Conservation (phyloP, 2,888 invertebrate genomes). For the Calameuta idolon region DNA sequence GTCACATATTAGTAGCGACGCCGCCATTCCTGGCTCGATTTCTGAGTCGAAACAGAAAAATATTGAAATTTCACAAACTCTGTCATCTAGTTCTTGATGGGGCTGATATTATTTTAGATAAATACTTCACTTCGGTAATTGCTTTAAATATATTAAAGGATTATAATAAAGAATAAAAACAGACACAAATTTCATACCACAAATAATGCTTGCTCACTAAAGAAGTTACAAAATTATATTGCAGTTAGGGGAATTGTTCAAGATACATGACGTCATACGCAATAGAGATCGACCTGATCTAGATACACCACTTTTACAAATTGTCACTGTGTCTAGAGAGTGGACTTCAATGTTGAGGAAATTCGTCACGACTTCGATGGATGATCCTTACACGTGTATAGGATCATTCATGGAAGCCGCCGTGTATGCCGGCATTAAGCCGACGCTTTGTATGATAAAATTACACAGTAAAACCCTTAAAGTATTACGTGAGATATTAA, state of each 20-base stretch:
- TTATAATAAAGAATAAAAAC: too few species aligned
- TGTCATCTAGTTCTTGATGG: constrained; percentile 79
- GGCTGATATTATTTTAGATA: constrained; percentile 73
- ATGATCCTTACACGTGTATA: constrained; percentile 76
- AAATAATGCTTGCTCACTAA: too few species aligned
- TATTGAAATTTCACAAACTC: constrained; percentile 73
- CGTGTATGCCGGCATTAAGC: constrained; percentile 74
- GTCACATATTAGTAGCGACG: constrained; percentile 79
- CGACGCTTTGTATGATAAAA: constrained; percentile 66
- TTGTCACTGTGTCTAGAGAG: constrained; percentile 72
- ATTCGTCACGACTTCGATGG: constrained; percentile 69
- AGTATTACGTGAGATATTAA: constrained; percentile 59
- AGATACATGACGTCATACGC: constrained; percentile 26
- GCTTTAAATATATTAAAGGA: too few species aligned
- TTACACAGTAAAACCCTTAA: constrained; percentile 66
- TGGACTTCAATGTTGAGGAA: constrained; percentile 75
- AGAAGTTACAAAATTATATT: not conserved
- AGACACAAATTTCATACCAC: too few species aligned
- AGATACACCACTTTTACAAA: constrained; percentile 67
- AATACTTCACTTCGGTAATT: constrained; percentile 66
- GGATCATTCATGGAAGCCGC: constrained; percentile 81
- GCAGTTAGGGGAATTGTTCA: constrained; percentile 27
- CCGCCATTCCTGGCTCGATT: constrained; percentile 72
- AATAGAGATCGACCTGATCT: constrained; percentile 28
- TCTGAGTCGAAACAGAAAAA: constrained; percentile 64